Base-by-base conservation (phyloP, 1,140 invertebrate genomes). In the Sweltsa coloradensis region DNA sequence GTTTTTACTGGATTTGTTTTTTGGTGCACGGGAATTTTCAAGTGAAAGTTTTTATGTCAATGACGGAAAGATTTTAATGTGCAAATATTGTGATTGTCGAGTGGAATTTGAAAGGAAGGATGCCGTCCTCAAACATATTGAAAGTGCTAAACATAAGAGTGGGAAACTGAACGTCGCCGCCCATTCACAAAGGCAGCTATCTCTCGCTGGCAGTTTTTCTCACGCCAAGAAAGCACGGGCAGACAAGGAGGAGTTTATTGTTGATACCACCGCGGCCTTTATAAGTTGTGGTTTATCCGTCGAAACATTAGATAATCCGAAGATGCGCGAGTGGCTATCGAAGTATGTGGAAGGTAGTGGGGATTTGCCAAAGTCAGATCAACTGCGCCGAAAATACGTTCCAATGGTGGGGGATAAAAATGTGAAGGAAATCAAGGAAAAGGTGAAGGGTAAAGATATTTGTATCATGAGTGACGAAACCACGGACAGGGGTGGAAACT, bases 371-470 rank as follows among this genome's bases (percentile, higher is more conserved):
- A 19, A 22, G n/a, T 37, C 36, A 9, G n/a, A 37, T 5, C 18
- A 16, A 37, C n/a, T 37, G 36, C n/a, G 36, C 7, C 18, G 36
- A 37, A 37, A 37, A 37, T 37, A 37, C 11, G 23, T 37, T n/a
- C 36, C 36, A 5, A 19, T 37, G 11, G 23, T 37, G 18, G 36
- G 36, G 18, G 5, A 37, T 9, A 37, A 37, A 11, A 37, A 19
- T 16, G 23, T 37, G 36, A n/a, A 37, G 4, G 36, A n/a, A 37
- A 37, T 37, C 36, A 37, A 5, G 36, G 36, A 11, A 5, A 37
- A 5, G 5, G 23, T 37, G 7, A 5, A 4, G 23, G n/a, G n/a
- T 37, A 22, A 37, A 37, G 36, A 37, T n/a, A 19, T 37, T 7
- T 16, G 18, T 19, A 5, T 37, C 18, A 7, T 37, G 4, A 5